Base-by-base conservation (phyloP, 2,113 vertebrate species). In the Grus americana region DNA sequence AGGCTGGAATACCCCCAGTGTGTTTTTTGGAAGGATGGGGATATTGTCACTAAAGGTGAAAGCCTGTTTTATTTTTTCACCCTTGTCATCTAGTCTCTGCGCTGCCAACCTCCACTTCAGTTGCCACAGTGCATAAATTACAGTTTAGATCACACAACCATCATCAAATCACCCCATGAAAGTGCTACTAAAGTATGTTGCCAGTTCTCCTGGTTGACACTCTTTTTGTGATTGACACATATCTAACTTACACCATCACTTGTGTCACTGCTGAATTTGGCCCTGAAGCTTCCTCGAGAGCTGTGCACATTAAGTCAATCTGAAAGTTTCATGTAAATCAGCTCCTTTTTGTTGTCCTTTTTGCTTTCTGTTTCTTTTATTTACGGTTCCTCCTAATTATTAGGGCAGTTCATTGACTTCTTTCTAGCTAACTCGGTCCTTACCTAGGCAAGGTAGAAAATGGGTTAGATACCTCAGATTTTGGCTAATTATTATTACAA, bases 101-200 rank as follows among this genome's bases (percentile, higher is more conserved):
- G 71, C 96, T 97, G 96, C 96, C 96, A 96, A 96, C 92, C 95
- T 97, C 90, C 96, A 93, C 93, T 95, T 96, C 95, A 86, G 94
- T 97, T 97, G 96, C 96, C 95, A 96, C 95, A 96, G 90, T 92
- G 96, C 94, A 96, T 97, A 97, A 96, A 96, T 96, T 97, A 97
- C 92, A 88, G 74, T 94, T 97, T 96, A 94, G 95, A 95, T 96
- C 90, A 62, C 90, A 96, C 82, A 96, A 80, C 93, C 93, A 97
- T 96, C 96, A 97, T 94, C 95, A 92, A 94, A 92, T 95, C 95
- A 96, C 95, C 95, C 95, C 75, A 86, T 55, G 93, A 50, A 96
- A 97, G 93, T 90, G 96, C 88, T 94, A 87, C 88, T 73, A 22
- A 93, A 96, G 93, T 24, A 46, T 47, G 95, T 83, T 97, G 96